These are phyloP conservation scores for Odontocerum albicorne DNA, from an alignment of 2,888 invertebrate species.

Conservation along the genomic window DNA sequence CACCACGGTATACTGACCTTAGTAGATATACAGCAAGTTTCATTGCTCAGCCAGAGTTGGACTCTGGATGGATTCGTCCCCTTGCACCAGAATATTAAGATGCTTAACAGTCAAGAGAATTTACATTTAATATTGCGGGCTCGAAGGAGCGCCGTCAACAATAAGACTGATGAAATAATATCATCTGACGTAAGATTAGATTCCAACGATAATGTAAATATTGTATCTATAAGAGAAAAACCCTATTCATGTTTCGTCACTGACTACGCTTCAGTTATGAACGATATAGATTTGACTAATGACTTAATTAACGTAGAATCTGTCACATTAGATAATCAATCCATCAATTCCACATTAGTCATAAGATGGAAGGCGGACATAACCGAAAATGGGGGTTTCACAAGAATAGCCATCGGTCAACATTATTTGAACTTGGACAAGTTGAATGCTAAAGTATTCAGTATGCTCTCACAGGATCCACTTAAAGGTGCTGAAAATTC, in stretches of 20 bases:
- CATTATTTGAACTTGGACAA: conserved; percentile 66
- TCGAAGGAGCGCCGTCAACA: conserved; percentile 41
- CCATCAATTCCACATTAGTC: conserved; percentile 53
- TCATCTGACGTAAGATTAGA: conserved; percentile 46
- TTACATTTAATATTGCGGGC: conserved; percentile 50
- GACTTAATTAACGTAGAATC: conserved; percentile 39
- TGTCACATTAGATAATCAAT: conserved; percentile 40
- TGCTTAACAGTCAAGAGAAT: conserved; percentile 47
- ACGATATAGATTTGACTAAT: conserved; percentile 39
- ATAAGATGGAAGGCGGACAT: conserved; percentile 59
- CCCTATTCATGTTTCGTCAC: conserved; percentile 48
- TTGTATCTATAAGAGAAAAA: conserved; percentile 41
- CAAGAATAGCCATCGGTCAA: conserved; percentile 65
- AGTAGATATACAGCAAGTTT: conserved; percentile 60
- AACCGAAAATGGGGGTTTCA: conserved; percentile 56
- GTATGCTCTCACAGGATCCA: conserved; percentile 45
- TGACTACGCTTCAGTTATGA: conserved; percentile 43
- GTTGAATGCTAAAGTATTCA: conserved; percentile 58
- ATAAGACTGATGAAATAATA: conserved; percentile 44
- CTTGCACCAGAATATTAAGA: conserved; percentile 43
- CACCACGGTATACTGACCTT: conserved; percentile 60
- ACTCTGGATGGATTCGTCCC: conserved; percentile 49
- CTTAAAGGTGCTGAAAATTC: conserved; percentile 42
- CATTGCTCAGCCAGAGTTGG: conserved; percentile 65
- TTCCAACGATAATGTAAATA: conserved; percentile 41